Percentiles rank a stretch among this genome's conserved stretches.
phyloP scores from a whole-genome alignment of 2,888 invertebrate genomes.

The Ormyrus pomaceus region DNA sequence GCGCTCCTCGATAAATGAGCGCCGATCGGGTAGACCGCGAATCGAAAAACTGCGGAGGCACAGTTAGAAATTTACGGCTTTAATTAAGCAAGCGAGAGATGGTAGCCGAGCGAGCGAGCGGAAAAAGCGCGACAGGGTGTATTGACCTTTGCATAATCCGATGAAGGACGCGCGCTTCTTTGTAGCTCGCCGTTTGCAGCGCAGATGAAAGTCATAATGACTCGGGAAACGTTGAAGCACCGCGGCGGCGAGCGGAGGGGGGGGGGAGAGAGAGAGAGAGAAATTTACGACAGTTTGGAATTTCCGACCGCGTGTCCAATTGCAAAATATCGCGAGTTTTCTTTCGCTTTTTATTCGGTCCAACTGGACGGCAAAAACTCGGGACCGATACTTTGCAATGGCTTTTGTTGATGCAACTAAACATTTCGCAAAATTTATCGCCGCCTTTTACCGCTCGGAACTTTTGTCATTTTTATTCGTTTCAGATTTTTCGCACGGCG shows the following conservation, averaged over 20 bases:
- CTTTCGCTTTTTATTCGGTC: background rate
- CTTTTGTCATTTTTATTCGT: background rate
- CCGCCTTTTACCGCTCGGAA: too few relatives aligned
- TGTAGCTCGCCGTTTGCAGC: conserved; percentile 9
- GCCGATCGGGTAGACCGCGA: too few relatives aligned
- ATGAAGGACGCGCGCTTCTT: conserved; percentile 42
- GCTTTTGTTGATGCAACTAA: background rate
- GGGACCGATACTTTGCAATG: background rate
- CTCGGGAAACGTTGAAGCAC: conserved; percentile 40
- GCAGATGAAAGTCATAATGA: conserved; percentile 45
- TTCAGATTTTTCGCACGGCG: background rate
- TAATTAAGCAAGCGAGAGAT: conserved; percentile 14
- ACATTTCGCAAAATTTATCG: conserved; percentile 4
- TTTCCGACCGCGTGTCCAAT: conserved; percentile 22
- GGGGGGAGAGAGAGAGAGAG: too few relatives aligned
- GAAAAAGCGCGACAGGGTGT: background rate
- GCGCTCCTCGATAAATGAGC: too few relatives aligned
- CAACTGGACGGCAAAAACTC: background rate
- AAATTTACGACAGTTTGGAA: background rate
- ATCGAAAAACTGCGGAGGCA: background rate
- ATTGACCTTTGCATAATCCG: conserved; percentile 48
- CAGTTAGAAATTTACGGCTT: conserved; percentile 12
- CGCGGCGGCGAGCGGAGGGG: background rate
- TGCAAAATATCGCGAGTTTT: conserved; percentile 14
- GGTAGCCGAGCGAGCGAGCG: background rate